Conservation (phyloP, 1,140 invertebrate species). For the Bombus turneri region DNA sequence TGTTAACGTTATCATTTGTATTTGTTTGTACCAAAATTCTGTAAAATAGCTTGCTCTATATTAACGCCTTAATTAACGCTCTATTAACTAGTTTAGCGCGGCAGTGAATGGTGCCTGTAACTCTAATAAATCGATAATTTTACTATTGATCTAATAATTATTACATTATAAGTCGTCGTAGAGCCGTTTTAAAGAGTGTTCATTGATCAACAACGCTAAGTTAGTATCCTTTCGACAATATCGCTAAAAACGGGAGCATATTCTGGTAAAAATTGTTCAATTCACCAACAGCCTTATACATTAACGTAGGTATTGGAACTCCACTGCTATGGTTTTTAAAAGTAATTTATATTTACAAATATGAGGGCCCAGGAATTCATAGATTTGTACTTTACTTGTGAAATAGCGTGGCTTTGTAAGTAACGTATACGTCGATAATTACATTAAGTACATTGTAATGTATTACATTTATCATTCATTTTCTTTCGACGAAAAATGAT, state of each 20-base stretch:
- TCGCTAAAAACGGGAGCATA: neutral
- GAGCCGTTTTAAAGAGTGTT: neutral
- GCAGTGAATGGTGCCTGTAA: constrained; percentile 41
- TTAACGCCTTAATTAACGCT: constrained; percentile 58
- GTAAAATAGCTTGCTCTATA: constrained; percentile 7
- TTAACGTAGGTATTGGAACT: neutral
- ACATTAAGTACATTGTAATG: neutral
- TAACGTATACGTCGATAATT: neutral
- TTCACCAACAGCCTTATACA: neutral
- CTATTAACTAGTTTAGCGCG: constrained; percentile 49
- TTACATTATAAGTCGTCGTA: constrained; percentile 6
- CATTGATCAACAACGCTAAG: neutral
- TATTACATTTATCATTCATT: constrained; percentile 21
- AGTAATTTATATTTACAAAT: constrained; percentile 34
- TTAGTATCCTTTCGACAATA: neutral
- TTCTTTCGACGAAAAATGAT: neutral
- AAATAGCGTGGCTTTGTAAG: constrained; percentile 30
- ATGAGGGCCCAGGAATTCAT: constrained; percentile 42
- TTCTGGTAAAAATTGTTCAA: neutral
- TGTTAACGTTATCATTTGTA: constrained; percentile 6
- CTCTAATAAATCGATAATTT: constrained; percentile 38
- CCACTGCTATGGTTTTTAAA: neutral
- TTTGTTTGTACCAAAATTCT: constrained; percentile 33
- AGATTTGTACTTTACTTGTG: constrained; percentile 50
- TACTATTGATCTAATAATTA: constrained; percentile 36